Percentiles rank a stretch among this genome's conserved stretches.
phyloP scores from a whole-genome alignment of 2,113 vertebrate species.

The Corythornis vintsioides region DNA sequence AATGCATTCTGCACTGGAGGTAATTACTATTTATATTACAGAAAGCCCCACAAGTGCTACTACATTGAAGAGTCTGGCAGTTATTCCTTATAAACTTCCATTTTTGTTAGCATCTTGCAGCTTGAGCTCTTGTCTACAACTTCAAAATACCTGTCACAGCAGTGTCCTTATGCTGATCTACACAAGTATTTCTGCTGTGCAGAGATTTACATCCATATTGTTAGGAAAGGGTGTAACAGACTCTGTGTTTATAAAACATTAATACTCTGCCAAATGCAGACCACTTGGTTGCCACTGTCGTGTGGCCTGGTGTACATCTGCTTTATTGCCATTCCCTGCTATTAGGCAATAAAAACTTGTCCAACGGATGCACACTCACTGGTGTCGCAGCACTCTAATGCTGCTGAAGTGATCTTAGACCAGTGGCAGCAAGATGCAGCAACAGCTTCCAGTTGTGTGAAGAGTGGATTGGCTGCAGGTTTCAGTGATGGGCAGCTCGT shows the following conservation, averaged over 20 bases:
- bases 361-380: background rate
- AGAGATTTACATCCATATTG: slow-evolving; percentile 34
- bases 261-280: slow-evolving; percentile 50
- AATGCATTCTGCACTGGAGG: slow-evolving; percentile 13
- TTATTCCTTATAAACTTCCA: slow-evolving; percentile 55
- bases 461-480: background rate
- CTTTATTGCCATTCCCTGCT: slow-evolving; percentile 47
- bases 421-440: slow-evolving; percentile 24
- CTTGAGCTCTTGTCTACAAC: slow-evolving; percentile 43
- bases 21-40: slow-evolving; percentile 55
- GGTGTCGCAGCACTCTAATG: slow-evolving; percentile 24
- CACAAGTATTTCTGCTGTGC: slow-evolving; percentile 35
- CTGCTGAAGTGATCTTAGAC: slow-evolving; percentile 41
- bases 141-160: slow-evolving; percentile 58
- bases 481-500: background rate
- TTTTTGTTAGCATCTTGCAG: slow-evolving; percentile 46
- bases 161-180: slow-evolving; percentile 46
- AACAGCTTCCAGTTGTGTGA: background rate
- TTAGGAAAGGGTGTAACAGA: slow-evolving; percentile 9
- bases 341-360: slow-evolving; percentile 53
- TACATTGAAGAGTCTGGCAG: slow-evolving; percentile 51
- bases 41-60: slow-evolving; percentile 48
- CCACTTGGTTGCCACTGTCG: slow-evolving; percentile 40
- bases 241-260: slow-evolving; percentile 34
- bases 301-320: slow-evolving; percentile 41